Base-by-base conservation (phyloP, 2,113 vertebrate species). In the Chaetura pelagica region DNA sequence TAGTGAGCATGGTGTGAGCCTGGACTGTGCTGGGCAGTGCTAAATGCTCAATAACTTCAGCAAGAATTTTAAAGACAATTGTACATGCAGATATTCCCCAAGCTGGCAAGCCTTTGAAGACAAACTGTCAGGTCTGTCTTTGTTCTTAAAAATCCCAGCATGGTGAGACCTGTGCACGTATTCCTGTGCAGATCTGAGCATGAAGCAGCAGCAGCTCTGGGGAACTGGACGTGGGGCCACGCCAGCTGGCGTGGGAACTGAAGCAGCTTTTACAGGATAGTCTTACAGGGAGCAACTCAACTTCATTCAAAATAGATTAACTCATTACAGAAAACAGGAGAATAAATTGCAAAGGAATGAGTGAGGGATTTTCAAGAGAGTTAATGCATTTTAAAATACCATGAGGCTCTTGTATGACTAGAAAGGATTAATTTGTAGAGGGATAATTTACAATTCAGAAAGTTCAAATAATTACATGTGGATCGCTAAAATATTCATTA, bases 381-480 rank as follows among this genome's bases (percentile, higher is more conserved):
- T 69, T 94, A 92, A 79, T 24, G 59, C 52, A 40, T 32, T 88
- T 27, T 69, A 57, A 91, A 94, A 61, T 58, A 81, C 35, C 62
- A 42, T 0, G 1, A 35, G 78, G 64, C 83, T 90, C 49, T 30
- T 32, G 40, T 51, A 9, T 34, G 30, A 42, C 66, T 77, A 71
- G 86, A 48, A 92, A 94, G 76, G 76, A 94, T 89, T 51, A 76
- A 84, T 83, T 74, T 64, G 54, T 61, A 92, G 71, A 13, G 10
- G 69, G 5, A 23, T 61, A 84, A 93, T 87, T 80, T 83, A 87
- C 81, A 84, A 32, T 92, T 88, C 74, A 62, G 61, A 54, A 87
- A 87, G 51, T 93, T 95, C 62, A 87, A 95, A 93, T 93, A 96
- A 94, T 89, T 92, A 93, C 84, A 54, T 15, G 15, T 44, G 63